These are phyloP conservation scores for Druon quercuslanigerum DNA, from an alignment of 1,140 invertebrate genomes.

Conservation along the genomic window DNA sequence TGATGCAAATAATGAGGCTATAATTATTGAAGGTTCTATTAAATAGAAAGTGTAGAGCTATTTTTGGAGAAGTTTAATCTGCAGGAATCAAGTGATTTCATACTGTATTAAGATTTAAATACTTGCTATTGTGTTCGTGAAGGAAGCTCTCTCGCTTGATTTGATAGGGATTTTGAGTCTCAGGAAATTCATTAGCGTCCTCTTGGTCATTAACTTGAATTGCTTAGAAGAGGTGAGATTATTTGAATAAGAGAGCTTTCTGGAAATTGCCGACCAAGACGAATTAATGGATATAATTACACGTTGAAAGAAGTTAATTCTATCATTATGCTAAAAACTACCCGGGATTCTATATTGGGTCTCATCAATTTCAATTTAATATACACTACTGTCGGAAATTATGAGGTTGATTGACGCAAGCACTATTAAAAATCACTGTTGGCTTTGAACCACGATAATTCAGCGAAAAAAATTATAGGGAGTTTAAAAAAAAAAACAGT, in stretches of 20 bases:
- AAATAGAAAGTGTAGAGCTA: too few relatives aligned
- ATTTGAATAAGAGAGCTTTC: not conserved
- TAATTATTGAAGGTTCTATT: too few relatives aligned
- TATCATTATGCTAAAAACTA: not conserved
- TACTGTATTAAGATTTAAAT: not conserved
- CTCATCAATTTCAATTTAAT: not conserved
- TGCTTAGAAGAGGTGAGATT: not conserved
- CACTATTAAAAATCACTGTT: too few relatives aligned
- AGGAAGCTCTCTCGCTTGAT: conserved; percentile 5
- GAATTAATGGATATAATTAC: conserved; percentile 15
- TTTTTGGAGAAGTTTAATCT: not conserved
- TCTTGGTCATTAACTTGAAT: not conserved
- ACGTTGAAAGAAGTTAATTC: not conserved
- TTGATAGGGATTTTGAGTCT: conserved; percentile 6
- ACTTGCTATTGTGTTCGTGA: not conserved
- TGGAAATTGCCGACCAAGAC: not conserved
- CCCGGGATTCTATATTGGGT: not conserved
- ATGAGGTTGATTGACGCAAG: too few relatives aligned
- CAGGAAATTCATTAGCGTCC: not conserved
- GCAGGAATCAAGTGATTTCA: not conserved
- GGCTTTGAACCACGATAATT: too few relatives aligned
- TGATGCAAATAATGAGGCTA: too few relatives aligned
- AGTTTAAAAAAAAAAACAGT: too few relatives aligned
- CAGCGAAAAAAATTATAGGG: too few relatives aligned
- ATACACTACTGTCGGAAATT: too few relatives aligned